These are phyloP conservation scores for Cebus imitator DNA, from an alignment of 2,113 vertebrate genomes.

Conservation along the genomic window DNA sequence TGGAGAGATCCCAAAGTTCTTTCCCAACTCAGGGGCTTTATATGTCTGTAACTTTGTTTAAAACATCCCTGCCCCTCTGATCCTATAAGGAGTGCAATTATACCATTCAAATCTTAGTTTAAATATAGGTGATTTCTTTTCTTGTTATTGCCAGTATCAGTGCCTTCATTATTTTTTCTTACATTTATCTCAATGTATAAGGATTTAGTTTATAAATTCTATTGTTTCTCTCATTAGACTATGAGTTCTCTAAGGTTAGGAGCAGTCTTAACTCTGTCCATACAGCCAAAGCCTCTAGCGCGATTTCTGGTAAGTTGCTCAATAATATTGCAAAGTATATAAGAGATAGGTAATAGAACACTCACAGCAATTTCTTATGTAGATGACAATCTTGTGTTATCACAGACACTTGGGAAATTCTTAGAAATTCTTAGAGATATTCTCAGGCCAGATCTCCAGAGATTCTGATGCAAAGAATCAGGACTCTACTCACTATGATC, in stretches of 20 bases:
- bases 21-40: neutral
- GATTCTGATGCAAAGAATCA: neutral
- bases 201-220: neutral
- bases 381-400: neutral
- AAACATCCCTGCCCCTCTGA: neutral
- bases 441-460: neutral
- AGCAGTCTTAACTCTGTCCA: neutral
- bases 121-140: neutral
- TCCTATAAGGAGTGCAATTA: accelerated
- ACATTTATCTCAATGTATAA: neutral
- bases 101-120: neutral
- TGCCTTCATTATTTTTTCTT: neutral
- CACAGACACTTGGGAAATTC: neutral
- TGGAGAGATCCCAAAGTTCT: neutral
- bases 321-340: neutral
- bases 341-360: neutral
- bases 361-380: neutral
- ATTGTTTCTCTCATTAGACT: neutral
- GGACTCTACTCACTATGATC: neutral
- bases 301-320: neutral
- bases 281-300: neutral
- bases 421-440: neutral
- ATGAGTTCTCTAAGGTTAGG: neutral
- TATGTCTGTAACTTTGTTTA: neutral
- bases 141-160: neutral